These are phyloP conservation scores for Eilema caniola DNA, from an alignment of 2,888 invertebrate species.

Conservation along the genomic window DNA sequence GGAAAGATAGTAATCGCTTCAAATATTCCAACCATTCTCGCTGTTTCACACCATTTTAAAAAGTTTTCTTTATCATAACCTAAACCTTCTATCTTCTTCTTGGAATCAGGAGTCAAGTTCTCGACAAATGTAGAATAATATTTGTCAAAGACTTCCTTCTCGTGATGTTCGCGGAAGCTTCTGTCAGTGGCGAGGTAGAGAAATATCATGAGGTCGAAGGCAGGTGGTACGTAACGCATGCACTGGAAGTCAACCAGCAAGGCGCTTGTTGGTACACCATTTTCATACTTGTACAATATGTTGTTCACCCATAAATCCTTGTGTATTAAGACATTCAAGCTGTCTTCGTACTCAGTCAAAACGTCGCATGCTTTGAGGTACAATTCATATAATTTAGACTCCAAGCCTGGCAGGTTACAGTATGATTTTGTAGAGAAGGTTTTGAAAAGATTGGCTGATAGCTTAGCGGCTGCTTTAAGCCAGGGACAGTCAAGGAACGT, in stretches of 20 bases:
- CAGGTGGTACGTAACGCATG: conserved; percentile 72
- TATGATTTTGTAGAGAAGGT: conserved; percentile 63
- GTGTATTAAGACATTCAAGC: conserved; percentile 72
- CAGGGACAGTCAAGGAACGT: conserved; percentile 66
- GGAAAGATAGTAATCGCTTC: conserved; percentile 54
- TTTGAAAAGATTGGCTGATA: conserved; percentile 63
- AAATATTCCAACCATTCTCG: conserved; percentile 59
- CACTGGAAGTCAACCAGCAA: conserved; percentile 76
- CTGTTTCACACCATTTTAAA: conserved; percentile 55
- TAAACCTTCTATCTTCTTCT: conserved; percentile 53
- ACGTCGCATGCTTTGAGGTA: conserved; percentile 64
- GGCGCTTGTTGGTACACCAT: conserved; percentile 60
- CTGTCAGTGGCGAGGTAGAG: conserved; percentile 68
- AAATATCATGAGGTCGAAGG: conserved; percentile 71
- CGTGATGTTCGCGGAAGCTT: conserved; percentile 62
- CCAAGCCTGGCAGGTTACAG: conserved; percentile 52
- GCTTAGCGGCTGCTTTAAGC: conserved; percentile 66
- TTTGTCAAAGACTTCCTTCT: conserved; percentile 57
- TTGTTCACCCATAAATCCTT: conserved; percentile 79
- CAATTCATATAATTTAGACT: conserved; percentile 52
- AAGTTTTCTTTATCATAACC: conserved; percentile 57
- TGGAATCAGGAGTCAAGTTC: conserved; percentile 55
- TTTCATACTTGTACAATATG: conserved; percentile 71
- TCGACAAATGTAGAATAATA: conserved; percentile 65
- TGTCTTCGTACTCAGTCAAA: conserved; percentile 58